Base-by-base conservation (phyloP, 2,888 invertebrate species). In the Drosophila birchii region DNA sequence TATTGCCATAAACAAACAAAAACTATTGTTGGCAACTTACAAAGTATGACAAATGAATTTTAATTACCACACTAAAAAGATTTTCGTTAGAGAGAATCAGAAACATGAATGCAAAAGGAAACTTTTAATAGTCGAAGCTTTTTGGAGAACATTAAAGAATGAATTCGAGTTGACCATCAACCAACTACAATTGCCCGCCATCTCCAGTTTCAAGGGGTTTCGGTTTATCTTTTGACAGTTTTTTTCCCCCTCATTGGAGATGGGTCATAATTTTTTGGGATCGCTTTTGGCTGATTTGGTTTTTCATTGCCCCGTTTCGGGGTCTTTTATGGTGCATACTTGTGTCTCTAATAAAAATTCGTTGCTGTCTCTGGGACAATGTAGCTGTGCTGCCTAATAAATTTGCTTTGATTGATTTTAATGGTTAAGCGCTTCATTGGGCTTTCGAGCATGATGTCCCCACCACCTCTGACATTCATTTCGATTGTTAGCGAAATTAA, bases 341-440 rank as follows among this genome's bases (percentile, higher is more conserved):
- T 74, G 73, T 57, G 76, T 79, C 78, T 81, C 78, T 78, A 82
- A 90, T 90, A 90, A 90, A 90, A 90, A 77, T 70, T 59, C 68
- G 64, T 76, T 26, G 51, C 73, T 62, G 16, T 20, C 54, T 34
- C 45, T n/a, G 14, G 20, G 51, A 90, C 90, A 90, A 88, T 90
- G 90, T 90, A 88, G 79, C 78, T 86, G 80, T 78, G 80, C 78
- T 88, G 80, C 79, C 85, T 80, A 81, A 90, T 90, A 90, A 90
- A 90, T 90, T 81, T 88, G 78, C 81, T 86, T 90, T 90, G 90
- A 90, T 90, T 90, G 90, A 90, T 91, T 91, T 91, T 91, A 91
- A 91, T 91, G 90, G 84, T 87, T 82, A 86, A 88, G 87, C 90
- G 90, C 89, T 81, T 83, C 91, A 91, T 90, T 91, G 91, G 80